These are phyloP conservation scores for Synergus umbraculus DNA, from an alignment of 2,888 invertebrate genomes.

Conservation along the genomic window DNA sequence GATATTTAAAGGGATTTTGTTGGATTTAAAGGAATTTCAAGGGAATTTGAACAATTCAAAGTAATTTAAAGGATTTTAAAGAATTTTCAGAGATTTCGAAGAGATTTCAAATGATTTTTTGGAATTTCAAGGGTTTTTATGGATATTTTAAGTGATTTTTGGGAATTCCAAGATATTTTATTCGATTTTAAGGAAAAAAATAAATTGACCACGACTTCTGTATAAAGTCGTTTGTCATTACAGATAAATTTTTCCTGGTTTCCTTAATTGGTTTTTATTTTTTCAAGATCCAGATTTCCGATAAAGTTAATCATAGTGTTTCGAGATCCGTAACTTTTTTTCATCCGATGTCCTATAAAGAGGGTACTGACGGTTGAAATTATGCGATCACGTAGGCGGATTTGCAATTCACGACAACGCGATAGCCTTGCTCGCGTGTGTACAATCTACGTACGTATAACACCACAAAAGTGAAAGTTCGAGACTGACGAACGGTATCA, in stretches of 20 bases:
- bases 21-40: no score
- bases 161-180: no score
- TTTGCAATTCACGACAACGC: conserved; percentile 51
- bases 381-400: conserved; percentile 56
- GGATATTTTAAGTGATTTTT: no score
- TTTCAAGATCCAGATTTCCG: neutral
- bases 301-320: neutral
- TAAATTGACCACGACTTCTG: neutral
- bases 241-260: neutral
- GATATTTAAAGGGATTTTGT: no score
- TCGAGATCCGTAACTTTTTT: neutral
- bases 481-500: conserved; percentile 66
- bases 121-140: no score
- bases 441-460: conserved; percentile 27
- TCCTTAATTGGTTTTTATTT: neutral
- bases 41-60: no score
- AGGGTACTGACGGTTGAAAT: conserved; percentile 46
- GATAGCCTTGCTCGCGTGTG: conserved; percentile 62
- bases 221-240: neutral
- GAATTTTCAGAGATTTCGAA: no score
- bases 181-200: neutral
- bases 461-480: conserved; percentile 69
- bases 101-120: no score
- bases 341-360: neutral
- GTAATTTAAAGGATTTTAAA: no score